Evolutionary conservation across 2,797 vertebrate genomes (phyloP).

Genomic region (Myiothlypis coronata): DNA sequence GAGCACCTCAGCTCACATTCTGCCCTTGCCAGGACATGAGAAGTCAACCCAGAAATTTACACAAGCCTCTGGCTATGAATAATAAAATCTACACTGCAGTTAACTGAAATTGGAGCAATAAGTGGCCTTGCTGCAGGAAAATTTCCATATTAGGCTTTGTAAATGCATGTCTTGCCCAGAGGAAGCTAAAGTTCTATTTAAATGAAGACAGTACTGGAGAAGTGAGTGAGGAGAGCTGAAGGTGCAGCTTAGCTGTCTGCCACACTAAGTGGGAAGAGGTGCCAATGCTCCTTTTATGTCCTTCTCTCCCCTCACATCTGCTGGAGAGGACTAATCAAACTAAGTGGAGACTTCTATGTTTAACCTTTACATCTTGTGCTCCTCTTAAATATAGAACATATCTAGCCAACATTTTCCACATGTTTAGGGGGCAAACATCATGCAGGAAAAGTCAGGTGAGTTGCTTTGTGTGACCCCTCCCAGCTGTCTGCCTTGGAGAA

Average conservation of each 20-base stretch:
- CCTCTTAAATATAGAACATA: not conserved
- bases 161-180: not conserved
- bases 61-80: conserved; percentile 53
- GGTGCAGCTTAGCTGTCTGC: not conserved
- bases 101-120: not conserved
- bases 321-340: not conserved
- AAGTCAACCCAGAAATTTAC: conserved; percentile 28
- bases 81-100: conserved; percentile 2
- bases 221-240: not conserved
- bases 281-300: not conserved
- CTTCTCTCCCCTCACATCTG: not conserved
- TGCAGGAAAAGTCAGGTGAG: not conserved
- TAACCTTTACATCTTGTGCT: not conserved
- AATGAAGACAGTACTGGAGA: not conserved
- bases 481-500: not conserved
- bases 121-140: not conserved
- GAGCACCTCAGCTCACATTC: not conserved
- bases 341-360: not conserved
- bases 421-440: not conserved
- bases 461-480: not conserved
- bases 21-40: not conserved
- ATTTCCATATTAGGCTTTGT: not conserved
- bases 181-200: not conserved
- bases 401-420: not conserved
- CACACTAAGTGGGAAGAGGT: not conserved